Evolutionary conservation across 2,113 vertebrate genomes (phyloP).

Genomic region (Nothoprocta perdicaria): DNA sequence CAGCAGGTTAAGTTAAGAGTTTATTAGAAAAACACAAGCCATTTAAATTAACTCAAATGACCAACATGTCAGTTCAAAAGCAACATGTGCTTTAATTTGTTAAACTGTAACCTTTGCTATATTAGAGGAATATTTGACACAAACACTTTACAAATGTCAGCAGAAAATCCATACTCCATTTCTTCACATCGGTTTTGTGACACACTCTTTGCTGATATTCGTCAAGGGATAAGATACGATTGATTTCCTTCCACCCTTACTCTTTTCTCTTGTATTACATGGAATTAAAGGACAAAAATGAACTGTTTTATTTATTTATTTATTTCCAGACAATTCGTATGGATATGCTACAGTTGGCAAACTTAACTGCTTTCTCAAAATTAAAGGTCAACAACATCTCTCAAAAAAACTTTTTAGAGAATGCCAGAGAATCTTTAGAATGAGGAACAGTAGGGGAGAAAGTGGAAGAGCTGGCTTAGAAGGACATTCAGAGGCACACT

Average conservation of each 20-base stretch:
- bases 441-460: slow-evolving; percentile 1
- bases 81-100: slow-evolving; percentile 81
- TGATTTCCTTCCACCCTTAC: slow-evolving; percentile 78
- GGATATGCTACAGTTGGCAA: slow-evolving; percentile 60
- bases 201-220: slow-evolving; percentile 80
- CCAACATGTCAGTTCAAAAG: slow-evolving; percentile 71
- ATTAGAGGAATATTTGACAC: slow-evolving; percentile 83
- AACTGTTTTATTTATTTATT: not conserved
- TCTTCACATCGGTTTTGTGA: slow-evolving; percentile 84
- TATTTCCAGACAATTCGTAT: slow-evolving; percentile 38
- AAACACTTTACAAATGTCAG: slow-evolving; percentile 86
- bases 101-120: slow-evolving; percentile 81
- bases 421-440: not conserved
- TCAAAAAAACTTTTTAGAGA: slow-evolving; percentile 14
- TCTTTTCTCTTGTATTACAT: slow-evolving; percentile 73
- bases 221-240: slow-evolving; percentile 80
- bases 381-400: slow-evolving; percentile 66
- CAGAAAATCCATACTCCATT: slow-evolving; percentile 87
- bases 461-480: not conserved
- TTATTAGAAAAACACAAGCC: slow-evolving; percentile 63
- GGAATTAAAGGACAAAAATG: slow-evolving; percentile 77
- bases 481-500: not conserved
- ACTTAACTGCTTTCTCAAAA: slow-evolving; percentile 37
- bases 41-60: slow-evolving; percentile 77
- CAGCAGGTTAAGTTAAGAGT: slow-evolving; percentile 45